These are phyloP conservation scores for Ptychoptera contaminata DNA, from an alignment of 2,888 invertebrate genomes.

Conservation along the genomic window DNA sequence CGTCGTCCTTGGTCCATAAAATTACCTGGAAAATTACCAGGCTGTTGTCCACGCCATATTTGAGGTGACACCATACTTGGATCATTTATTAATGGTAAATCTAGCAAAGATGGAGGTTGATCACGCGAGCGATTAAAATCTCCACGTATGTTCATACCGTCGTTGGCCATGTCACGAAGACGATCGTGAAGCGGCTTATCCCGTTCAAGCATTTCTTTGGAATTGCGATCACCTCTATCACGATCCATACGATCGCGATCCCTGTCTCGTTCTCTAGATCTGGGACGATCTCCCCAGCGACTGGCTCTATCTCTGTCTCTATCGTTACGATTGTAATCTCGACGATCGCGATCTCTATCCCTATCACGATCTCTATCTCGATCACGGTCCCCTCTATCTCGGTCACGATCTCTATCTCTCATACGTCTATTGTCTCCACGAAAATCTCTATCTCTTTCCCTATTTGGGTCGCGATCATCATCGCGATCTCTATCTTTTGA, in stretches of 20 bases:
- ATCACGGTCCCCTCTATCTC: slow-evolving; percentile 19
- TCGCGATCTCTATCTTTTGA: slow-evolving; percentile 12
- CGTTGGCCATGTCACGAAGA: slow-evolving; percentile 5
- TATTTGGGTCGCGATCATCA: slow-evolving; percentile 6
- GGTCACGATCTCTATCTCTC: slow-evolving; percentile 13
- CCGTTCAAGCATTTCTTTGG: slow-evolving; percentile 12
- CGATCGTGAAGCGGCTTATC: slow-evolving; percentile 15
- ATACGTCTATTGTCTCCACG: slow-evolving; percentile 11
- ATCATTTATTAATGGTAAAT: slow-evolving; percentile 1
- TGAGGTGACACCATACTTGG: not conserved
- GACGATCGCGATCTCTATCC: slow-evolving; percentile 19
- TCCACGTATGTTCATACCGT: slow-evolving; percentile 13
- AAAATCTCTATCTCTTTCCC: slow-evolving; percentile 13
- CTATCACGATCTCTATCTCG: slow-evolving; percentile 24
- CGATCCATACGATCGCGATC: slow-evolving; percentile 24
- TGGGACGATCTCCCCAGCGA: slow-evolving; percentile 15
- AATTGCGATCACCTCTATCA: slow-evolving; percentile 17
- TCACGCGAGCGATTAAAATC: slow-evolving; percentile 8
- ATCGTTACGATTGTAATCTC: slow-evolving; percentile 17
- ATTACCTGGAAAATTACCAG: slow-evolving; percentile 10
- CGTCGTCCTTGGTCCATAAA: slow-evolving; percentile 8
- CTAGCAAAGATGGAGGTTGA: slow-evolving; percentile 3
- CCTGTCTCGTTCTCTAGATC: slow-evolving; percentile 19
- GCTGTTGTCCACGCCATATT: not conserved
- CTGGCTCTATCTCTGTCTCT: slow-evolving; percentile 21